These are phyloP conservation scores for Ophion ellenae DNA, from an alignment of 2,888 invertebrate genomes.

Conservation along the genomic window DNA sequence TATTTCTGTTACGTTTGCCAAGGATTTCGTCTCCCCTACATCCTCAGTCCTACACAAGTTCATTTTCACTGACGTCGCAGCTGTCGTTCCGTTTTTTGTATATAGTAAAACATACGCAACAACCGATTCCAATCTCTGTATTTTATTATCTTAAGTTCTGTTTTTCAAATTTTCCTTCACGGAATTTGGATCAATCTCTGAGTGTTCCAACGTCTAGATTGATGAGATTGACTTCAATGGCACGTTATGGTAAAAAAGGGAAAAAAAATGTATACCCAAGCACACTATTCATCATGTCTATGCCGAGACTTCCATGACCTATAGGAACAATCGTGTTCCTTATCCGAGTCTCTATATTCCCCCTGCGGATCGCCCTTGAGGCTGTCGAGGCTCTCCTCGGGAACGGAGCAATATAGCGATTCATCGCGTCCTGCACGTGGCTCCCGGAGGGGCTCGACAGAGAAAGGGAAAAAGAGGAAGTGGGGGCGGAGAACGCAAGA, in stretches of 20 bases:
- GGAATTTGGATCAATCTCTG: no score
- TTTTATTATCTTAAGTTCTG: background rate
- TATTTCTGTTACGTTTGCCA: no score
- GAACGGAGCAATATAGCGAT: constrained; percentile 35
- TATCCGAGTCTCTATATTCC: constrained; percentile 39
- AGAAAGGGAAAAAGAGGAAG: constrained; percentile 17
- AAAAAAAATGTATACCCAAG: background rate
- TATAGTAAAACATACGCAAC: background rate
- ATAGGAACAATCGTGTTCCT: constrained; percentile 53
- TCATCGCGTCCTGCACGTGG: constrained; percentile 57
- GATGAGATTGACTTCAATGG: background rate
- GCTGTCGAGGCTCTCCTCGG: constrained; percentile 22
- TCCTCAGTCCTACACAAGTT: no score
- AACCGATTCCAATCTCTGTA: background rate
- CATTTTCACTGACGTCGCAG: no score
- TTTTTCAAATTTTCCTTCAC: background rate
- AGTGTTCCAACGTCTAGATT: background rate
- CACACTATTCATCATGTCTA: constrained; percentile 42
- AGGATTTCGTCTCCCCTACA: no score
- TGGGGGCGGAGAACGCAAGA: background rate
- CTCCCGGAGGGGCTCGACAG: constrained; percentile 42
- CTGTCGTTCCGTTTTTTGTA: no score
- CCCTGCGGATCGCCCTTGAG: constrained; percentile 45
- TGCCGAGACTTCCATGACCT: constrained; percentile 55
- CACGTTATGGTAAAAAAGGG: background rate